Evolutionary conservation across 2,113 vertebrate species (phyloP).

Genomic region (Cyprinodon variegatus): DNA sequence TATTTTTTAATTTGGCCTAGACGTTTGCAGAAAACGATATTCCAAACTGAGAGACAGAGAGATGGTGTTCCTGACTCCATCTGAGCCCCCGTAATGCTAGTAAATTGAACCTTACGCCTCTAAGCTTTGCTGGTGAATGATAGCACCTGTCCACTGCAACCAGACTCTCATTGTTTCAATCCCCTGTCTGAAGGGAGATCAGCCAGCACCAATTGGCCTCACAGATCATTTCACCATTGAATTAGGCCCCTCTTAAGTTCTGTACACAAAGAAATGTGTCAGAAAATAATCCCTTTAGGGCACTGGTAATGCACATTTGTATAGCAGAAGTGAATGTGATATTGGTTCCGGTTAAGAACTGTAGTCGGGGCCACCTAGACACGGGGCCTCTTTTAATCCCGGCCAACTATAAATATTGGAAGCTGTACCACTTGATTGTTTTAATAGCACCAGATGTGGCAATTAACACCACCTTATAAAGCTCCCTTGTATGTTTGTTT

Average conservation of each 20-base stretch:
- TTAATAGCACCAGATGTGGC: constrained; percentile 85
- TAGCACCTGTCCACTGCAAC: constrained; percentile 79
- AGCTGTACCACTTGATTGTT: constrained; percentile 78
- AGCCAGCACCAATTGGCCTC: constrained; percentile 70
- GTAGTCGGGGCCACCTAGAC: constrained; percentile 77
- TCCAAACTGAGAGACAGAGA: background rate
- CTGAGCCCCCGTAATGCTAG: constrained; percentile 43
- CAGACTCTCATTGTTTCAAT: constrained; percentile 75
- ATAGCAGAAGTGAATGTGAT: constrained; percentile 76
- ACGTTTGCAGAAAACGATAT: background rate
- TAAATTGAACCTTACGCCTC: constrained; percentile 64
- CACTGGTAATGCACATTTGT: constrained; percentile 75
- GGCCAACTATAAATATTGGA: constrained; percentile 81
- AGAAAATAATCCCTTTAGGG: constrained; percentile 71
- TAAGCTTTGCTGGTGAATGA: constrained; percentile 68
- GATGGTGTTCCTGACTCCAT: constrained; percentile 1
- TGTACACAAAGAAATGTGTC: constrained; percentile 61
- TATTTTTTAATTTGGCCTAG: background rate
- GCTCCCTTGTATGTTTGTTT: constrained; percentile 81
- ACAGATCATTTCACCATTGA: constrained; percentile 72
- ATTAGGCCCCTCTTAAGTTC: constrained; percentile 58
- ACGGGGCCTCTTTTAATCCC: constrained; percentile 73
- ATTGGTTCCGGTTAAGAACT: constrained; percentile 71
- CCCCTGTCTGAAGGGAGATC: constrained; percentile 72
- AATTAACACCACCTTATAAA: constrained; percentile 85